These are phyloP conservation scores for Rhinogobius similis DNA, from an alignment of 2,113 vertebrate species.

Conservation along the genomic window DNA sequence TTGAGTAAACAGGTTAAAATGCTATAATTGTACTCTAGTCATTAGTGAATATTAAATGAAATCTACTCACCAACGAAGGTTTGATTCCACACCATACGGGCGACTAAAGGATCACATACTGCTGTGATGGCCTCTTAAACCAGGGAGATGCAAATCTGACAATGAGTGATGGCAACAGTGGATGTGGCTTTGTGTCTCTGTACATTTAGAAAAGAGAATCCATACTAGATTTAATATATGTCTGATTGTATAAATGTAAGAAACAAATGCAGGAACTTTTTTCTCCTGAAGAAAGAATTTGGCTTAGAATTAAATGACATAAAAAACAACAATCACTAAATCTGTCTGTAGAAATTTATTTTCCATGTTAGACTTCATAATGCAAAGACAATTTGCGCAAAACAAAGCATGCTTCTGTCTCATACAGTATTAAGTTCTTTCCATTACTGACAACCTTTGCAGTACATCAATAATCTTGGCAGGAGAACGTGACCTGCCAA, in stretches of 20 bases:
- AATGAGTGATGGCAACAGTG: neutral
- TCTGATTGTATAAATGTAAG: neutral
- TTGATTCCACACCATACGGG: neutral
- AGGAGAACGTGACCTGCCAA: neutral
- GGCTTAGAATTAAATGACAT: neutral
- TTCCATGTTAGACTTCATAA: neutral
- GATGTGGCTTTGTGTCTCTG: neutral
- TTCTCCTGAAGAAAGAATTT: neutral
- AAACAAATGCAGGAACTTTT: neutral
- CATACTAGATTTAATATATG: neutral
- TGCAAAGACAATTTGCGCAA: neutral
- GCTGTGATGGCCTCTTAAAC: neutral
- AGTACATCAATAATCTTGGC: neutral
- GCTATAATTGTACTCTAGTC: neutral
- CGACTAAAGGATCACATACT: neutral
- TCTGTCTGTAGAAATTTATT: conserved; percentile 3
- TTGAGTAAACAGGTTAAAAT: neutral
- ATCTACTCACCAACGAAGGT: neutral
- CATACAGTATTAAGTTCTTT: neutral
- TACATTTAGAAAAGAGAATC: neutral
- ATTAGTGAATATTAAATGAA: neutral
- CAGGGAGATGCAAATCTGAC: conserved; percentile 1
- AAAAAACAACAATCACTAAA: neutral
- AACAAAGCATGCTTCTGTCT: neutral
- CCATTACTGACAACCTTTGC: conserved; percentile 2